Base-by-base conservation (phyloP, 2,888 invertebrate genomes). In the Gisinianus flammeolus region DNA sequence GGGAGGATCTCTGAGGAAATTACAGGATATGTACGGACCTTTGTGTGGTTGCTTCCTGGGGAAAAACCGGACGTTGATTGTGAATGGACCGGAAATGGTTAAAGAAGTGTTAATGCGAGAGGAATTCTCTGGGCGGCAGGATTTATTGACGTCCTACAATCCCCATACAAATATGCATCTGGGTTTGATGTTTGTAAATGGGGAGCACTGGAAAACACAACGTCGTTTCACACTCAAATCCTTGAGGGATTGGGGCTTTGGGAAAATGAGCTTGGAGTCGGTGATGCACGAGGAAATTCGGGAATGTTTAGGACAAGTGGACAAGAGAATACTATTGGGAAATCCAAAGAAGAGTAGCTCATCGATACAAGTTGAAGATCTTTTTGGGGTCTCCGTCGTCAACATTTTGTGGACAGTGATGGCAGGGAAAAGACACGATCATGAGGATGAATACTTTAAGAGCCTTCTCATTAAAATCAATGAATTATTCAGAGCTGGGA, bases 51-150 rank as follows among this genome's bases (percentile, higher is more conserved):
- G 91, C 1, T 90, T 90, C 85, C 85, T 91, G 44, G 91, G 91
- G 0, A 85, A 86, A 3, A 88, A 90, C 68, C 86, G 87, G 6
- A 87, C 90, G 0, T 88, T 91, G 0, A 88, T 90, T 0, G 90
- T 90, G 0, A 88, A 88, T 30, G 90, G 90, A 0, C 89, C 88
- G 83, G 86, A 89, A 1, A 82, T 88, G 0, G 87, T 91, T 0
- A 88, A 88, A 19, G 87, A 89, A 76, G 88, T 92, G 1, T 87
- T 92, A 68, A 86, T 87, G 0, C 86, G 87, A 19, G 91, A 91
- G 75, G 91, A 90, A 28, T 92, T 89, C 82, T 90, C 91, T 79
- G 91, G 58, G n/a, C n/a, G n/a, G n/a, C n/a, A n/a, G n/a, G n/a
- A n/a, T n/a, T n/a, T n/a, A n/a, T n/a, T n/a, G n/a, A n/a, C n/a